Evolutionary conservation across 2,797 vertebrate genomes (phyloP).

Genomic region (Clarias fuscus): DNA sequence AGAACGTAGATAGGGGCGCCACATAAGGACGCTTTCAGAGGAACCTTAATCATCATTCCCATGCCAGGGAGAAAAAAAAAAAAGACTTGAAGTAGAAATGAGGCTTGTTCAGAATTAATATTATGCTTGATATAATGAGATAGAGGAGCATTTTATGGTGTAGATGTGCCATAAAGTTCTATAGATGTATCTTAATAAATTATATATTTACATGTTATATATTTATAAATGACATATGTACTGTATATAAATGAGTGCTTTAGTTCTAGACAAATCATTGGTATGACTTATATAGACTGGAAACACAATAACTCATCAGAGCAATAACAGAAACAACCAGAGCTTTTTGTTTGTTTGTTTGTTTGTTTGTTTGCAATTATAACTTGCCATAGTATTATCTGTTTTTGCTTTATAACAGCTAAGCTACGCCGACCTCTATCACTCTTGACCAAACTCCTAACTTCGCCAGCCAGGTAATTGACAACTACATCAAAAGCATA

Average conservation of each 20-base stretch:
- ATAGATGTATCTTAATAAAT: background rate
- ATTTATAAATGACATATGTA: background rate
- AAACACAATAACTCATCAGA: background rate
- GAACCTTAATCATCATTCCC: slow-evolving; percentile 40
- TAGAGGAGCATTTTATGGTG: background rate
- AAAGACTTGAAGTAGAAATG: slow-evolving; percentile 28
- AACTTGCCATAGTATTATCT: no score
- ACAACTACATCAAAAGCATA: background rate
- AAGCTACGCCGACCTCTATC: background rate
- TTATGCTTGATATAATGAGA: background rate
- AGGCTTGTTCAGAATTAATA: slow-evolving; percentile 42
- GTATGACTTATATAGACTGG: background rate
- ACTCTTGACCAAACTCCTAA: background rate
- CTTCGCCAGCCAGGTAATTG: background rate
- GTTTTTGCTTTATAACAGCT: background rate
- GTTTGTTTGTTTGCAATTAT: background rate
- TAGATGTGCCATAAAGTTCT: background rate
- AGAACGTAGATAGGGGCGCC: slow-evolving; percentile 54
- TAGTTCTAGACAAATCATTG: background rate
- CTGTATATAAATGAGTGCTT: background rate
- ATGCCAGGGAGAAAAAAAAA: slow-evolving; percentile 29
- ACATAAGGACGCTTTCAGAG: slow-evolving; percentile 43
- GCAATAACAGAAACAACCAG: background rate
- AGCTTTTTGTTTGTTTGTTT: background rate
- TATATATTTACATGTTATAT: background rate